A percentile compares a stretch with the other conserved stretches of the same genome.
These are phyloP conservation scores for Percopsis omiscomaycus DNA, from an alignment of 2,797 vertebrate species.

Conservation along the genomic window DNA sequence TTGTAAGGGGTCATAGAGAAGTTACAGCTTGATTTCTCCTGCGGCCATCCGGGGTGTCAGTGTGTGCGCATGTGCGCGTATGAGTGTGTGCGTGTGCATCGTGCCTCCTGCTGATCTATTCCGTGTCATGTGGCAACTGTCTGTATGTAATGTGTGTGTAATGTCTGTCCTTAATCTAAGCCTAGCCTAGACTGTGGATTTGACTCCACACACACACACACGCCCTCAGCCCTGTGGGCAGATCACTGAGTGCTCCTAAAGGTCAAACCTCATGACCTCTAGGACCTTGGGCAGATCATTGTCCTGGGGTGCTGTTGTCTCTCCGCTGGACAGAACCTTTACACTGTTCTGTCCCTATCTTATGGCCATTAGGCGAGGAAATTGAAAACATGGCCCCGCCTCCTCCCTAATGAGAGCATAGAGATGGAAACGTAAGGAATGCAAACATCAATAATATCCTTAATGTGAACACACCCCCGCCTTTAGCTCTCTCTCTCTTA, in stretches of 20 bases:
- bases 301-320: constrained; percentile 50
- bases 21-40: constrained; percentile 70
- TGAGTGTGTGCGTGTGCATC: constrained; percentile 19
- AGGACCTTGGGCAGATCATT: constrained; percentile 41
- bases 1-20: constrained; percentile 72
- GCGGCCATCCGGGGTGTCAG: constrained; percentile 47
- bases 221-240: constrained; percentile 52
- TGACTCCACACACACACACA: not conserved
- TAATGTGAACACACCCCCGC: not conserved
- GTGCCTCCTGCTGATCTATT: constrained; percentile 46
- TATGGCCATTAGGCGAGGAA: constrained; percentile 61
- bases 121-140: constrained; percentile 36
- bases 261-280: constrained; percentile 57
- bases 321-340: not conserved
- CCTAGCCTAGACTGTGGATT: constrained; percentile 21
- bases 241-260: constrained; percentile 35
- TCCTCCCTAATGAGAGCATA: constrained; percentile 21
- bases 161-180: constrained; percentile 45
- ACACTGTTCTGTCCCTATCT: constrained; percentile 9
- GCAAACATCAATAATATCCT: constrained; percentile 5
- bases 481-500: not conserved
- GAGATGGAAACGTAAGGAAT: not conserved
- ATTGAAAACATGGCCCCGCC: constrained; percentile 58
- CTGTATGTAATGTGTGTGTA: not conserved
- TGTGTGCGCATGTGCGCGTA: constrained; percentile 23